These are phyloP conservation scores for Sarcophaga peregrina DNA, from an alignment of 1,140 invertebrate species.

Conservation along the genomic window DNA sequence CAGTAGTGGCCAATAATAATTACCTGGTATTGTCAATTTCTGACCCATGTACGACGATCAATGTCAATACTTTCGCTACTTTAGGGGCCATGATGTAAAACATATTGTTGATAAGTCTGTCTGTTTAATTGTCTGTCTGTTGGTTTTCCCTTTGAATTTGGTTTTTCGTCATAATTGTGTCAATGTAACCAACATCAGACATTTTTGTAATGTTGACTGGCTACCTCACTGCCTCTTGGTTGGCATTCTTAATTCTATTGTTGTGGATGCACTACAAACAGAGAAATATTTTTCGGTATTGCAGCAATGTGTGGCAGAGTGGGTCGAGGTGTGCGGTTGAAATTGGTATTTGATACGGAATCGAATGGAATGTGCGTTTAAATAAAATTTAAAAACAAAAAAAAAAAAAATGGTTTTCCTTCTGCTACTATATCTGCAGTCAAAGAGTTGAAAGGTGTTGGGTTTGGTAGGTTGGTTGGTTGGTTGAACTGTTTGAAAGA, in stretches of 20 bases:
- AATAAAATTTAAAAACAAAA: not conserved
- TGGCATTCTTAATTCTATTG: not conserved
- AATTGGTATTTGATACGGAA: not conserved
- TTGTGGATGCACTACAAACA: not conserved
- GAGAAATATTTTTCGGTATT: too few species aligned
- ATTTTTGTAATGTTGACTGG: not conserved
- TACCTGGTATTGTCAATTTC: not conserved
- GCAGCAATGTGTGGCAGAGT: too few species aligned
- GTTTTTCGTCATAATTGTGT: not conserved
- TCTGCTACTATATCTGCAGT: not conserved
- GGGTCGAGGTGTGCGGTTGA: not conserved
- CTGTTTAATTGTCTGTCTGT: too few species aligned
- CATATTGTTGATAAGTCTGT: not conserved
- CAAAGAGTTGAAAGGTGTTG: not conserved
- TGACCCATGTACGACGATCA: not conserved
- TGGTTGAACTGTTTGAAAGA: not conserved
- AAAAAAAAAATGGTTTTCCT: not conserved
- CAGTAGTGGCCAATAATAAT: slow-evolving; percentile 11
- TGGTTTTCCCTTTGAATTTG: not conserved
- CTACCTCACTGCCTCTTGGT: not conserved
- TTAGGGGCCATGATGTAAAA: not conserved
- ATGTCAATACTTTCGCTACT: not conserved
- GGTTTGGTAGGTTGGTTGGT: not conserved
- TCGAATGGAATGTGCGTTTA: not conserved
- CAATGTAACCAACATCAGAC: not conserved